A percentile compares a stretch with the other conserved stretches of the same genome.
These are phyloP conservation scores for Mystacides longicornis DNA, from an alignment of 2,888 invertebrate species.

Conservation along the genomic window DNA sequence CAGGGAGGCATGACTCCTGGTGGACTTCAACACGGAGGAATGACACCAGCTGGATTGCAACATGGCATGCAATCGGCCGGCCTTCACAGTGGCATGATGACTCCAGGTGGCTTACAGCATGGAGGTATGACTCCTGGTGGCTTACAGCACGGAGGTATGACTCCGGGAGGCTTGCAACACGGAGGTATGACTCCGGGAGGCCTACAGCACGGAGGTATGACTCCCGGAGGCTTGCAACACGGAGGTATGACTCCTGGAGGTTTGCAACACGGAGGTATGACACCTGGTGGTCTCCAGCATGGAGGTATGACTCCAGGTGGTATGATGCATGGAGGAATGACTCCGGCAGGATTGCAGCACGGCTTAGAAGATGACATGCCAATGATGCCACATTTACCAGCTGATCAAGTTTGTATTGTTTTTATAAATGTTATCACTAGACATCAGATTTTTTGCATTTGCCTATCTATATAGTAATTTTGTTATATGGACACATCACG, in stretches of 20 bases:
- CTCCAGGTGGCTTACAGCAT: constrained; percentile 37
- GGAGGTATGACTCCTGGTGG: constrained; percentile 39
- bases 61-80: constrained; percentile 27
- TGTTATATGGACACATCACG: too few relatives aligned
- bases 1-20: constrained; percentile 44
- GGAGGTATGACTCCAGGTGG: constrained; percentile 30
- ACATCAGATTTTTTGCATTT: not conserved
- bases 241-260: constrained; percentile 36
- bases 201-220: constrained; percentile 37
- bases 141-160: constrained; percentile 38
- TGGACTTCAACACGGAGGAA: constrained; percentile 37
- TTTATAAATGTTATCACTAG: not conserved
- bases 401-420: constrained; percentile 43
- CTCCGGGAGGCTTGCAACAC: constrained; percentile 34
- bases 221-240: constrained; percentile 36
- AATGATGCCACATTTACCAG: constrained; percentile 57
- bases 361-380: constrained; percentile 46
- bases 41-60: constrained; percentile 29
- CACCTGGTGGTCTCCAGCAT: constrained; percentile 31
- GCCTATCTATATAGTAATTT: too few relatives aligned
- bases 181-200: constrained; percentile 40
- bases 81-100: constrained; percentile 26
- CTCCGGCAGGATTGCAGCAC: constrained; percentile 40
- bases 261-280: constrained; percentile 31
- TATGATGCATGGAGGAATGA: constrained; percentile 33